Percentiles rank a stretch among this genome's conserved stretches.
These are phyloP conservation scores for Dasyurus viverrinus DNA, from an alignment of 2,113 vertebrate species.

Conservation along the genomic window DNA sequence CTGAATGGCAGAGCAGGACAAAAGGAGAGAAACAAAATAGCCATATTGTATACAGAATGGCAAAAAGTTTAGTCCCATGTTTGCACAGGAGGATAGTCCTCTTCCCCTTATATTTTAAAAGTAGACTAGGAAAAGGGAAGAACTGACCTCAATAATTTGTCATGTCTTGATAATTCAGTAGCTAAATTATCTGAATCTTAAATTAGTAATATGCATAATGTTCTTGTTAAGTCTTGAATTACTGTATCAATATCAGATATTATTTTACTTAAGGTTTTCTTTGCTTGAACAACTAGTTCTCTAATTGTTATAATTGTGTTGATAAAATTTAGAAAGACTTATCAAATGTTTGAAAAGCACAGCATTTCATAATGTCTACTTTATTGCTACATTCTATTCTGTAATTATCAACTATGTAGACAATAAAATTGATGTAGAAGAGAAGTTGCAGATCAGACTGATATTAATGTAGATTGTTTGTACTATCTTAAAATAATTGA, in stretches of 20 bases:
- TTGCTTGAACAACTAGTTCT: not conserved
- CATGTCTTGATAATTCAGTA: not conserved
- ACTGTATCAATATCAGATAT: not conserved
- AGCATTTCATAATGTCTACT: not conserved
- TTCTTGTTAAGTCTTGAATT: not conserved
- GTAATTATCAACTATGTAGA: not conserved
- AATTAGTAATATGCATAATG: not conserved
- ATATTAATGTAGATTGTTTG: not conserved
- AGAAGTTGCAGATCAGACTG: not conserved
- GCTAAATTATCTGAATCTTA: not conserved
- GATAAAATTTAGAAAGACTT: not conserved
- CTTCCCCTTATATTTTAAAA: not conserved
- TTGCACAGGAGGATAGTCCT: not conserved
- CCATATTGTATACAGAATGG: not conserved
- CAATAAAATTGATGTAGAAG: not conserved
- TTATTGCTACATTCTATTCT: not conserved
- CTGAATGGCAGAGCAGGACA: not conserved
- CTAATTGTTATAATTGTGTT: not conserved
- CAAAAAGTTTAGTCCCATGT: not conserved
- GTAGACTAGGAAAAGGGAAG: not conserved
- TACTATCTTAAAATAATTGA: not conserved
- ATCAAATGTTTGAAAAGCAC: not conserved
- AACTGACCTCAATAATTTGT: not conserved
- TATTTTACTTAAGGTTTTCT: not conserved
- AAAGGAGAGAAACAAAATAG: not conserved